Base-by-base conservation (phyloP, 53 echinoderm and acorn worm species). In the Mesocentrotus franciscanus region DNA sequence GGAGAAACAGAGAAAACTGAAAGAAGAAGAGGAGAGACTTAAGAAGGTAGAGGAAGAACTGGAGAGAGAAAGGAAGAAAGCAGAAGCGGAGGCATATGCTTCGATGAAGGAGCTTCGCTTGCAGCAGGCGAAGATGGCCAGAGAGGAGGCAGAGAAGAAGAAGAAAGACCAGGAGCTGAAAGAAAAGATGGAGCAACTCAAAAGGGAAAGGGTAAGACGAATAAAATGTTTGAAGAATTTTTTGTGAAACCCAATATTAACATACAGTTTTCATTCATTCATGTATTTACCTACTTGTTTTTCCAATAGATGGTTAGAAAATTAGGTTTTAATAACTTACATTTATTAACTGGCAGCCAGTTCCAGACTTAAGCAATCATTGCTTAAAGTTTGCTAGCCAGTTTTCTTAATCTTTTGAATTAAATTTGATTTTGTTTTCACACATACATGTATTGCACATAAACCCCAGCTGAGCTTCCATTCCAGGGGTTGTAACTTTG, bases 61-160 rank as follows among this genome's bases (percentile, higher is more conserved):
- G 94, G 94, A 90, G 27, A 83, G 66, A 90, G 62, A 57, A 39
- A 89, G 87, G 90, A 96, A 94, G 85, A 96, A 92, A 61, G 98
- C 97, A 85, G 97, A 97, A 61, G 96, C 92, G 62, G 96, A 94
- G n/a, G 91, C 96, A 17, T 96, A 96, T 83, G 97, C 96, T 30
- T 96, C 97, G 20, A 32, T 97, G 97, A 94, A 96, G 59, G 97
- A 95, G 93, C 93, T 96, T 10, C 96, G 95, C 32, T 78, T 94
- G 58, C 96, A 97, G 75, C 95, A 95, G 90, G 97, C 96, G 49
- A 94, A 95, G 49, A 85, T 97, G 55, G 97, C 96, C 36, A 74
- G 90, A 78, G 93, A 98, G 85, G 97, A 95, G 85, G 90, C 87
- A 91, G 96, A 96, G 95, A 98, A 98, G 89, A 97, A 97, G 36